Percentiles rank a stretch among this genome's conserved stretches.
Conservation (phyloP, 1,140 invertebrate genomes). For the Dendrolimus punctatus region DNA sequence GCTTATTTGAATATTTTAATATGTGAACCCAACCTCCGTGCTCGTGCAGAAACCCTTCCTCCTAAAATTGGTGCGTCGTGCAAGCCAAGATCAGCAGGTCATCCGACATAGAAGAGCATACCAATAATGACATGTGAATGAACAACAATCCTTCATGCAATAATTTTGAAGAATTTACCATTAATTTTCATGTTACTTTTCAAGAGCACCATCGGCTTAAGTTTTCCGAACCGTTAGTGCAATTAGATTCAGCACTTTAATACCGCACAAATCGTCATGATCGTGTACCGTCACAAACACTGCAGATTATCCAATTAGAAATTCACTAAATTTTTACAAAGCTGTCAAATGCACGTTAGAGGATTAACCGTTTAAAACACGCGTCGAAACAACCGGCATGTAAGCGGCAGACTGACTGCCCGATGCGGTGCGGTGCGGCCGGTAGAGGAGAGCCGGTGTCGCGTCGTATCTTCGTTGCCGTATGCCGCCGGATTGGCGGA, state of each 20-base stretch:
- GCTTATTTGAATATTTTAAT: conserved; percentile 36
- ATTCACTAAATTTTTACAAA: conserved; percentile 51
- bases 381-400: conserved; percentile 22
- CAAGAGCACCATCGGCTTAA: conserved; percentile 64
- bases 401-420: conserved; percentile 34
- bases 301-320: conserved; percentile 46
- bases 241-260: conserved; percentile 33
- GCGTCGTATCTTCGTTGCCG: conserved; percentile 17
- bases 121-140: conserved; percentile 29
- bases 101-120: conserved; percentile 41
- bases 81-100: conserved; percentile 62
- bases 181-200: conserved; percentile 70
- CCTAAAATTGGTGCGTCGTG: conserved; percentile 38
- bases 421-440: conserved; percentile 24
- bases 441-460: background rate
- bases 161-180: conserved; percentile 54
- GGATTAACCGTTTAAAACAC: conserved; percentile 8
- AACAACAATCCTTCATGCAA: conserved; percentile 47
- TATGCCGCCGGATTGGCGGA: conserved; percentile 2
- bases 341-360: conserved; percentile 30
- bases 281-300: conserved; percentile 51
- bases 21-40: conserved; percentile 25
- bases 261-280: conserved; percentile 40
- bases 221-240: conserved; percentile 32
- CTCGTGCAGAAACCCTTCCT: conserved; percentile 15